Percentiles rank a stretch among this genome's conserved stretches.
phyloP scores from a whole-genome alignment of 1,140 invertebrate species.

The Ruditapes philippinarum region DNA sequence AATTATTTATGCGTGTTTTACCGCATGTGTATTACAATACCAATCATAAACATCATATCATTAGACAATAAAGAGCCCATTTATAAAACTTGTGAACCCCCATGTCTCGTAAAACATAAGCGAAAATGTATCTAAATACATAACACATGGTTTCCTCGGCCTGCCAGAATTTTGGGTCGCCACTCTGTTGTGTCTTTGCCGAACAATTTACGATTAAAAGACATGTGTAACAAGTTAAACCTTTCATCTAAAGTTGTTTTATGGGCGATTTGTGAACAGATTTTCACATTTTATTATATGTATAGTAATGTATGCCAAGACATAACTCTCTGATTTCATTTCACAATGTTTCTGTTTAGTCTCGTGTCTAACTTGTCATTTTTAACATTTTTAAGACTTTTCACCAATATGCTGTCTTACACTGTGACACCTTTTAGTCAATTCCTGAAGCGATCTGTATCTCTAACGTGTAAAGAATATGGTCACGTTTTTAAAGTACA shows the following conservation, averaged over 20 bases:
- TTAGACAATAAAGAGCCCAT: conserved; percentile 27
- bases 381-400: too few relatives aligned
- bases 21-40: conserved; percentile 6
- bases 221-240: conserved; percentile 32
- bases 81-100: conserved; percentile 34
- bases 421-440: too few relatives aligned
- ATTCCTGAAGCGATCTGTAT: too few relatives aligned
- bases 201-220: conserved; percentile 13
- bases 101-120: neutral
- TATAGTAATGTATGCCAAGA: conserved; percentile 1
- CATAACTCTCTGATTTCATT: neutral
- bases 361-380: neutral
- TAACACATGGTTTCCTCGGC: conserved; percentile 36
- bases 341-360: neutral
- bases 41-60: conserved; percentile 33
- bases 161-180: neutral
- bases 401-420: too few relatives aligned
- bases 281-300: conserved; percentile 5
- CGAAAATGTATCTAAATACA: conserved; percentile 38
- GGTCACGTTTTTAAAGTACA: too few relatives aligned
- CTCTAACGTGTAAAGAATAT: too few relatives aligned
- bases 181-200: conserved; percentile 16
- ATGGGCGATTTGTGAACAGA: conserved; percentile 13
- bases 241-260: conserved; percentile 32
- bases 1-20: conserved; percentile 45